phyloP scores from a whole-genome alignment of 1,140 invertebrate species.

The Bursaphelenchus mucronatus region DNA sequence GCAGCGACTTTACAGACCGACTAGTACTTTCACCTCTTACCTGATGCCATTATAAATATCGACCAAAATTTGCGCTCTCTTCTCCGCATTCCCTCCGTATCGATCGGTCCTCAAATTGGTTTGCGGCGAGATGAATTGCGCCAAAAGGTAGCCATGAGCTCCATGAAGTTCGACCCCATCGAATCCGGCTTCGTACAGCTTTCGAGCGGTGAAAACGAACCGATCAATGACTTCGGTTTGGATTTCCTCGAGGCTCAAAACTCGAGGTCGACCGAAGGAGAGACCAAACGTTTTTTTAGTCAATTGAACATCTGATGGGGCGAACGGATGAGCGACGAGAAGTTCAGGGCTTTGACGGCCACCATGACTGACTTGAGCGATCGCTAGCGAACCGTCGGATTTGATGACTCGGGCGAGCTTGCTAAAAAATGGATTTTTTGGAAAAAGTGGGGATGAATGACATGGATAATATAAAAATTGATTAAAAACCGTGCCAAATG shows the following conservation, averaged over 20 bases:
- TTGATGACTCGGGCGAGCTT: constrained; percentile 29
- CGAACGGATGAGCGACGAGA: constrained; percentile 36
- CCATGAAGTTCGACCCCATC: constrained; percentile 52
- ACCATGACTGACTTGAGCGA: constrained; percentile 33
- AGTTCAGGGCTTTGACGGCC: constrained; percentile 31
- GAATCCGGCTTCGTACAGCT: constrained; percentile 30
- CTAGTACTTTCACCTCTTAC: background rate
- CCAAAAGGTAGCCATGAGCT: constrained; percentile 56
- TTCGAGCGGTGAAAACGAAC: constrained; percentile 31
- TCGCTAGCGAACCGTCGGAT: constrained; percentile 22
- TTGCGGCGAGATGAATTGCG: constrained; percentile 52
- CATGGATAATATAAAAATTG: too few relatives aligned
- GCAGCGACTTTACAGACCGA: too few relatives aligned
- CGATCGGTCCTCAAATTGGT: constrained; percentile 52
- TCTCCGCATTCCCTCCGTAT: constrained; percentile 48
- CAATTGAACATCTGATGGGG: constrained; percentile 30
- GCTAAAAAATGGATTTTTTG: background rate
- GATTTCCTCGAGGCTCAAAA: constrained; percentile 22
- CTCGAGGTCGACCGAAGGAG: constrained; percentile 18
- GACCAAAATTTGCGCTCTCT: constrained; percentile 44
- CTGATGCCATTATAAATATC: constrained; percentile 51
- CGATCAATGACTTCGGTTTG: constrained; percentile 29
- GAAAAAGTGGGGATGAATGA: too few relatives aligned
- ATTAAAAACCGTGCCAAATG: too few relatives aligned
- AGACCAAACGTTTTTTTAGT: background rate